Conservation (phyloP, 2,113 vertebrate genomes). For the Cisticola juncidis region DNA sequence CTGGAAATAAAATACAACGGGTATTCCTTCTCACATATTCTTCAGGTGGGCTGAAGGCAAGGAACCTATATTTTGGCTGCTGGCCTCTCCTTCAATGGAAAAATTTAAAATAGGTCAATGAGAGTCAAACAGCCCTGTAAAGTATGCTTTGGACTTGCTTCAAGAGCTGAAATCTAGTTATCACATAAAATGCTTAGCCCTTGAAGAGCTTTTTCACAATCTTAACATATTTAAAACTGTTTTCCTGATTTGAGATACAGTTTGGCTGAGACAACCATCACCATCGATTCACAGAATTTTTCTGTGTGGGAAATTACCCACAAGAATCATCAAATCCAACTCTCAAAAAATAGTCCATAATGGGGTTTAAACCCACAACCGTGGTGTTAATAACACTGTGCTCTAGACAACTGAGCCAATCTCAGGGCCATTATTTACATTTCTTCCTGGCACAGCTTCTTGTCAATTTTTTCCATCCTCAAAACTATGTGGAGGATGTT, state of each 20-base stretch:
- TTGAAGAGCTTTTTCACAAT: background rate
- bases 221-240: background rate
- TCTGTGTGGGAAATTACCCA: background rate
- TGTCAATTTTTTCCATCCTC: background rate
- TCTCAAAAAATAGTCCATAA: background rate
- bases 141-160: background rate
- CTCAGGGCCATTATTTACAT: background rate
- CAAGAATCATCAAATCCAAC: background rate
- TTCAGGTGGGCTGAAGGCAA: background rate
- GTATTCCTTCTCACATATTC: background rate
- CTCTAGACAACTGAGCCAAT: background rate
- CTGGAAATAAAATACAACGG: background rate
- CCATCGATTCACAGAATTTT: background rate
- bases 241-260: background rate
- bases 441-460: background rate
- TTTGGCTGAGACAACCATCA: background rate
- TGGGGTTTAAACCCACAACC: background rate
- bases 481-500: background rate
- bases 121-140: background rate
- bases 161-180: background rate
- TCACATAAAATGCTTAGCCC: background rate
- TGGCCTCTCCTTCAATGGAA: background rate
- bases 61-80: background rate
- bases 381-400: background rate
- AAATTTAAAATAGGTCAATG: background rate